These are phyloP conservation scores for Cistogaster globosa DNA, from an alignment of 2,888 invertebrate genomes.

Conservation along the genomic window DNA sequence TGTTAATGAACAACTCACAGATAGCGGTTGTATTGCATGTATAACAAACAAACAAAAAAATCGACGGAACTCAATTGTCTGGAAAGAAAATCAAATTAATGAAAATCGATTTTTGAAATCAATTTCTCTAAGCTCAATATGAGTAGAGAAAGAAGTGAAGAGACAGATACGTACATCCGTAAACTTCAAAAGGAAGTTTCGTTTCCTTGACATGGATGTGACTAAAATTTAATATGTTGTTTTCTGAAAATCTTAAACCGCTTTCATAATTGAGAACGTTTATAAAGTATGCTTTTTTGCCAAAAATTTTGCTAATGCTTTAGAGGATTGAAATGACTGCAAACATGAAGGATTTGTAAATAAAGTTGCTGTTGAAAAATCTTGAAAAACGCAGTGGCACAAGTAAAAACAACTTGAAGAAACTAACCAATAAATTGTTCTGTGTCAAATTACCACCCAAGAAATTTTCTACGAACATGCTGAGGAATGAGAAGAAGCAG, in stretches of 20 bases:
- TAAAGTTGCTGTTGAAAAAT: constrained; percentile 8
- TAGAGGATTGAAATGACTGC: constrained; percentile 10
- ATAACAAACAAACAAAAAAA: background rate
- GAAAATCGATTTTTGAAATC: background rate
- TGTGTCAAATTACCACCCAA: constrained; percentile 13
- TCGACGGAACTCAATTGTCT: background rate
- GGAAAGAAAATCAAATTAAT: background rate
- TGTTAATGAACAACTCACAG: background rate
- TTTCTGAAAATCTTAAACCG: constrained; percentile 22
- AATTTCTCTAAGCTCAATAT: background rate
- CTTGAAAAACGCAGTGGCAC: constrained; percentile 12
- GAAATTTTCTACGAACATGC: constrained; percentile 8
- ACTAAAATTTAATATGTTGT: constrained; percentile 24
- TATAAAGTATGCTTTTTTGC: constrained; percentile 51
- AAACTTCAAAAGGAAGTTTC: constrained; percentile 23
- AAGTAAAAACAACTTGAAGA: background rate
- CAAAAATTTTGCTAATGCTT: constrained; percentile 28
- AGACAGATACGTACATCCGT: background rate
- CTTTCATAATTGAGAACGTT: constrained; percentile 34
- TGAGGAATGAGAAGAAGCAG: background rate
- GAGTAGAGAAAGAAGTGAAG: background rate
- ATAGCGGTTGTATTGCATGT: constrained; percentile 5
- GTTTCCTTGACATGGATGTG: constrained; percentile 52
- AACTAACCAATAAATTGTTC: background rate
- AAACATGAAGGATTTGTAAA: constrained; percentile 3